These are phyloP conservation scores for Druceiella hillmani DNA, from an alignment of 2,888 invertebrate species.

Conservation along the genomic window DNA sequence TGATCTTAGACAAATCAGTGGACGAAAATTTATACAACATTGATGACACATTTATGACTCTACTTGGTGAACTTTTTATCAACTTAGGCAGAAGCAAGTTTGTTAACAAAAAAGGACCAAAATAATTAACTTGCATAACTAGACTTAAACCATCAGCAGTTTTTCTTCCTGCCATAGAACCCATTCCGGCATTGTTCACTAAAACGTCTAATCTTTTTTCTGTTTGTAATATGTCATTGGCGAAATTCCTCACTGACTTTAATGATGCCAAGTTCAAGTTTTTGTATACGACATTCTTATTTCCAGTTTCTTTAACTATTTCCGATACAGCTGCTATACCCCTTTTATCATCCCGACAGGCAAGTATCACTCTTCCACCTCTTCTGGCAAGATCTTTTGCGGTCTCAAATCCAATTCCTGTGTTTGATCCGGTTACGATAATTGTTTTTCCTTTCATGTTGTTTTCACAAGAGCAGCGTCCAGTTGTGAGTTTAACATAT, in stretches of 20 bases:
- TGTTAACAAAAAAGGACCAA: constrained; percentile 35
- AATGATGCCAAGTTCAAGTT: constrained; percentile 49
- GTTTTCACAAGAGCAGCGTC: constrained; percentile 39
- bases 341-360: constrained; percentile 41
- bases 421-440: constrained; percentile 36
- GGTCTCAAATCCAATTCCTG: constrained; percentile 36
- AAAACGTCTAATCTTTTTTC: constrained; percentile 46
- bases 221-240: constrained; percentile 41
- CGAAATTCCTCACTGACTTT: constrained; percentile 52
- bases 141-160: constrained; percentile 57
- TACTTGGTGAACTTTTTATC: constrained; percentile 34
- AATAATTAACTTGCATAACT: constrained; percentile 55
- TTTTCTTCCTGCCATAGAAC: constrained; percentile 36
- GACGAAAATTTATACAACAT: constrained; percentile 62
- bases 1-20: constrained; percentile 65
- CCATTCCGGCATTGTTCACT: constrained; percentile 48
- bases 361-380: constrained; percentile 53
- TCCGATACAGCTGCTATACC: constrained; percentile 28
- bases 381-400: constrained; percentile 41
- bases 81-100: constrained; percentile 34
- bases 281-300: constrained; percentile 30
- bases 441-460: constrained; percentile 41
- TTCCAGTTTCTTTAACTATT: constrained; percentile 30
- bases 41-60: constrained; percentile 36
- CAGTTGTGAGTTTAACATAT: constrained; percentile 41